Evolutionary conservation across 2,113 vertebrate genomes (phyloP).

Genomic region (Bucco capensis): DNA sequence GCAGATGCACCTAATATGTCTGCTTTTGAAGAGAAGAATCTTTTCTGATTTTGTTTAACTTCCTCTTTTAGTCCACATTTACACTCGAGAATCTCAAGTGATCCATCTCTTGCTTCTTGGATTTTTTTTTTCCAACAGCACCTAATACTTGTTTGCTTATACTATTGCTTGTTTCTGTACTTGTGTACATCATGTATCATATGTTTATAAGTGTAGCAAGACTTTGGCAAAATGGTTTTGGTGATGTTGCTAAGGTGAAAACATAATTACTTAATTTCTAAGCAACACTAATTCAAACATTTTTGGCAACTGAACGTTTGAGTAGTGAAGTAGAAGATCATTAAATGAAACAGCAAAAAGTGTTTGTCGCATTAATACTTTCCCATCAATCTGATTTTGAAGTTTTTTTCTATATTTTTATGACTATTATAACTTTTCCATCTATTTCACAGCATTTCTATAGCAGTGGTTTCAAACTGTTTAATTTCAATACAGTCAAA

Average conservation of each 20-base stretch:
- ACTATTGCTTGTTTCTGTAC: neutral
- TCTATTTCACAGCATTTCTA: neutral
- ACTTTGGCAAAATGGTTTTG: neutral
- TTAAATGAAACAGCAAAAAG: neutral
- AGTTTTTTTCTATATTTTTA: neutral
- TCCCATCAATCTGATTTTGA: neutral
- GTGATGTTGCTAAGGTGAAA: neutral
- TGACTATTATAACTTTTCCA: neutral
- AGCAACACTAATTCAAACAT: neutral
- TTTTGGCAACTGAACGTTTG: neutral
- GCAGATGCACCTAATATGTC: neutral
- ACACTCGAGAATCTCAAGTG: neutral
- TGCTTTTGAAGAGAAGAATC: neutral
- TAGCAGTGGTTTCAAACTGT: neutral
- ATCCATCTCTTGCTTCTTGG: neutral
- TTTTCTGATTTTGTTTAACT: neutral
- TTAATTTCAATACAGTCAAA: neutral
- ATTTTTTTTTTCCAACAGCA: neutral
- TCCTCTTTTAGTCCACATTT: neutral
- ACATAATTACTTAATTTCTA: neutral
- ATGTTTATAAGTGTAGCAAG: neutral
- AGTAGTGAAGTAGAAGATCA: neutral
- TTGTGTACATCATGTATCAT: accelerated
- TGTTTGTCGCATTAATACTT: neutral
- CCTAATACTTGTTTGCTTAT: neutral